Percentiles rank a stretch among this genome's conserved stretches.
These are phyloP conservation scores for Cyprinodon tularosa DNA, from an alignment of 2,113 vertebrate genomes.

Conservation along the genomic window DNA sequence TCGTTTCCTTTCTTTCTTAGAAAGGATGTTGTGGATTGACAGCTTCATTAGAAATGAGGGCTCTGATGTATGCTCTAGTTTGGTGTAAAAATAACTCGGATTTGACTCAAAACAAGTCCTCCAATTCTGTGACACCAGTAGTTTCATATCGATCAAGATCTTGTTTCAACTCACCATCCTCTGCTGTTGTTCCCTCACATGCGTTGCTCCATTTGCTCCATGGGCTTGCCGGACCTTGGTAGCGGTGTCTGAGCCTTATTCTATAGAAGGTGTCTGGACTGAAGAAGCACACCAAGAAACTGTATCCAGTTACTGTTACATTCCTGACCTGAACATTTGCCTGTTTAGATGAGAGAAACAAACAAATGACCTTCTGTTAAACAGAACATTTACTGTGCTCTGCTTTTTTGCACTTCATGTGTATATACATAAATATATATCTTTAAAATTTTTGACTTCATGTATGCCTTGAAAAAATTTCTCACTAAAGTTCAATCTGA, in stretches of 20 bases:
- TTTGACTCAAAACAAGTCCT: no score
- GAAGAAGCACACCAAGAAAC: constrained; percentile 51
- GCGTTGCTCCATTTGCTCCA: constrained; percentile 88
- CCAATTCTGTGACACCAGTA: no score
- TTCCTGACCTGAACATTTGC: constrained; percentile 5
- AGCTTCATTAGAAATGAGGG: no score
- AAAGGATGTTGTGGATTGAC: no score
- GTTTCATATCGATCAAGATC: neutral
- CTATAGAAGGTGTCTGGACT: constrained; percentile 60
- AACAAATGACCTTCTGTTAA: neutral
- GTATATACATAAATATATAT: no score
- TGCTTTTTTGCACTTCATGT: neutral
- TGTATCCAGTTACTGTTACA: constrained; percentile 12
- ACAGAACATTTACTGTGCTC: neutral
- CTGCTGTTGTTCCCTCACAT: constrained; percentile 82
- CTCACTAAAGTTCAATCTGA: no score
- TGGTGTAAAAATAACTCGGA: no score
- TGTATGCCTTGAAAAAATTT: no score
- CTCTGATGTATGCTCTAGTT: no score
- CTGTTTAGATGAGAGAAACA: constrained; percentile 21
- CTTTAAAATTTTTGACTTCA: no score
- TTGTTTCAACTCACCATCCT: constrained; percentile 56
- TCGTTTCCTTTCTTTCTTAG: no score
- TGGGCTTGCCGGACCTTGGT: constrained; percentile 80
- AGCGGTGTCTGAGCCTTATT: constrained; percentile 81